These are phyloP conservation scores for Melanotaenia duboulayi DNA, from an alignment of 2,113 vertebrate genomes.

Conservation along the genomic window DNA sequence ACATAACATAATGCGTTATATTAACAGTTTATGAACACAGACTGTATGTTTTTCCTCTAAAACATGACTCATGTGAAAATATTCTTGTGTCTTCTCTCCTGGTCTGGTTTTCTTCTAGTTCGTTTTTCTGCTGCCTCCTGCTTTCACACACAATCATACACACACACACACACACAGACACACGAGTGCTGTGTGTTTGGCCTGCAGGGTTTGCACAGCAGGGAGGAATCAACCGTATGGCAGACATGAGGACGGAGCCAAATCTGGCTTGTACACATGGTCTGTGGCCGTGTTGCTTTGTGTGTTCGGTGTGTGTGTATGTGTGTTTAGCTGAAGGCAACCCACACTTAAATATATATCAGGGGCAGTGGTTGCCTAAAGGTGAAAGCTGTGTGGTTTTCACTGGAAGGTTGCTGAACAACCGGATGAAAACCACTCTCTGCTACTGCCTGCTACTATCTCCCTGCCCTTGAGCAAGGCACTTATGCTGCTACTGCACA, in stretches of 20 bases:
- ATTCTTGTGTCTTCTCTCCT: not conserved
- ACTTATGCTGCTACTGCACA: slow-evolving; percentile 37
- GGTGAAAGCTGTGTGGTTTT: slow-evolving; percentile 61
- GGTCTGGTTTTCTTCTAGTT: slow-evolving; percentile 21
- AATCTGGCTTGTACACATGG: slow-evolving; percentile 70
- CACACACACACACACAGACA: slow-evolving; percentile 31
- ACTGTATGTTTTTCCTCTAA: slow-evolving; percentile 4
- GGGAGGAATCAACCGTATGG: slow-evolving; percentile 79
- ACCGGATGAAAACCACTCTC: slow-evolving; percentile 58
- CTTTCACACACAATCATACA: slow-evolving; percentile 8
- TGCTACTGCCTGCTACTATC: slow-evolving; percentile 35
- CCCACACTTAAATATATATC: slow-evolving; percentile 71
- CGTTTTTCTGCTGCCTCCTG: slow-evolving; percentile 10
- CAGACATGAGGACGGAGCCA: slow-evolving; percentile 70
- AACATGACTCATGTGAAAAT: slow-evolving; percentile 16
- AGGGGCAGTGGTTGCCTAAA: slow-evolving; percentile 62
- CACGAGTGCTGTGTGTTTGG: slow-evolving; percentile 69
- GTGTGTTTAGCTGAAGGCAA: slow-evolving; percentile 40
- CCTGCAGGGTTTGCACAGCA: slow-evolving; percentile 74
- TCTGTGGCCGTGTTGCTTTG: slow-evolving; percentile 60
- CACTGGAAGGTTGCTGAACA: slow-evolving; percentile 50
- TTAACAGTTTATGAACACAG: slow-evolving; percentile 4
- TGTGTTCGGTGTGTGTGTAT: slow-evolving; percentile 24
- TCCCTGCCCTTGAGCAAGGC: slow-evolving; percentile 62
- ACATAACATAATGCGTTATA: not conserved